phyloP scores from a whole-genome alignment of 2,113 vertebrate species.

The Anarhynchus alexandrinus region DNA sequence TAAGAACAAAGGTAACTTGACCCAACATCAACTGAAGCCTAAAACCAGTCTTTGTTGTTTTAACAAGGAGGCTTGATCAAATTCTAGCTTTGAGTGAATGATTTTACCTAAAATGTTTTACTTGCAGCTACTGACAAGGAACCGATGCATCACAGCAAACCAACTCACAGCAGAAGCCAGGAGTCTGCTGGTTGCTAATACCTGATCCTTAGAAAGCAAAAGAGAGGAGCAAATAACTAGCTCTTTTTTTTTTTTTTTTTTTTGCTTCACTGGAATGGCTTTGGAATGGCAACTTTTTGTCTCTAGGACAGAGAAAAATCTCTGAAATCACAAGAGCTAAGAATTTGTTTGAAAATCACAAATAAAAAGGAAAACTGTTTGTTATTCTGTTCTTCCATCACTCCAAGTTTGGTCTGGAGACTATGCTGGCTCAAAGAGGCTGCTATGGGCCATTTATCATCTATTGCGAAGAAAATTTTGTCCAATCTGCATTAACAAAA shows the following conservation, averaged over 20 bases:
- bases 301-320: neutral
- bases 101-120: neutral
- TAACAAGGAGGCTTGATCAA: neutral
- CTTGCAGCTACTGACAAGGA: neutral
- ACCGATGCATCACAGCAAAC: neutral
- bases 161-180: neutral
- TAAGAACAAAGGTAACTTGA: neutral
- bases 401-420: neutral
- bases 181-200: neutral
- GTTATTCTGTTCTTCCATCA: neutral
- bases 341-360: neutral
- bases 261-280: neutral
- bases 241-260: neutral
- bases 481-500: neutral
- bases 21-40: fast-evolving
- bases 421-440: neutral
- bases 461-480: neutral
- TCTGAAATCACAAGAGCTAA: neutral
- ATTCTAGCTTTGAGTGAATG: neutral
- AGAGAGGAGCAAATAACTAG: neutral
- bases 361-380: neutral
- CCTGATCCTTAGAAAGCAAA: neutral
- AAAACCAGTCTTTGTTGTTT: neutral
- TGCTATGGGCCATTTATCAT: neutral
- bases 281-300: neutral